Conservation (phyloP, 2,113 vertebrate genomes). For the Falcunculus frontatus region DNA sequence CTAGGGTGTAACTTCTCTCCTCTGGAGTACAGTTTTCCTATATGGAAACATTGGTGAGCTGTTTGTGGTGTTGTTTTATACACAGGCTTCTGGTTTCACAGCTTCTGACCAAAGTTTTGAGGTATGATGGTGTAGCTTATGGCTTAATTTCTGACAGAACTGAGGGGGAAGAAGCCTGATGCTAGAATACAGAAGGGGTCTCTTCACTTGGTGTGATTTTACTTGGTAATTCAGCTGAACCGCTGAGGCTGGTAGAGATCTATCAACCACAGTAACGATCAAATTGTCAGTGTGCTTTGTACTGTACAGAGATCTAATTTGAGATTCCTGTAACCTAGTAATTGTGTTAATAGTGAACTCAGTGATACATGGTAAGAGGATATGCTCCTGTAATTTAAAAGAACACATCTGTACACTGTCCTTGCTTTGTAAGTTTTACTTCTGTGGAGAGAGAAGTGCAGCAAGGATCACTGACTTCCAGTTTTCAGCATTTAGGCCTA, state of each 20-base stretch:
- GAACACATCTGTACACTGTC: not conserved
- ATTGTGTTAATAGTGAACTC: not conserved
- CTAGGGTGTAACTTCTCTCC: not conserved
- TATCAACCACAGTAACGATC: not conserved
- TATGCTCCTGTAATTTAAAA: not conserved
- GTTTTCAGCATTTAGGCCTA: not conserved
- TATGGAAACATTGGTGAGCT: not conserved
- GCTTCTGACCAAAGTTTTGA: not conserved
- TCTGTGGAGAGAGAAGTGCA: not conserved
- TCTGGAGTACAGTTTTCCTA: not conserved
- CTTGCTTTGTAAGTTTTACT: not conserved
- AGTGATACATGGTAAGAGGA: not conserved
- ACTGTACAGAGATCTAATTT: not conserved
- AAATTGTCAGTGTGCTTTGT: not conserved
- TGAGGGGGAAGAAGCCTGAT: not conserved
- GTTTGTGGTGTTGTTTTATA: not conserved
- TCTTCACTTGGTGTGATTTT: not conserved
- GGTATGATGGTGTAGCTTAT: not conserved
- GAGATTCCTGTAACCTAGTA: not conserved
- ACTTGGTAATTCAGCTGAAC: not conserved
- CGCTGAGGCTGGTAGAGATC: not conserved
- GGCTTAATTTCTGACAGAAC: not conserved
- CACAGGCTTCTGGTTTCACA: not conserved
- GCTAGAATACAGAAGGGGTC: not conserved
- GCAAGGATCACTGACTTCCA: not conserved